phyloP scores from a whole-genome alignment of 2,113 vertebrate species.

The Taurulus bubalis region DNA sequence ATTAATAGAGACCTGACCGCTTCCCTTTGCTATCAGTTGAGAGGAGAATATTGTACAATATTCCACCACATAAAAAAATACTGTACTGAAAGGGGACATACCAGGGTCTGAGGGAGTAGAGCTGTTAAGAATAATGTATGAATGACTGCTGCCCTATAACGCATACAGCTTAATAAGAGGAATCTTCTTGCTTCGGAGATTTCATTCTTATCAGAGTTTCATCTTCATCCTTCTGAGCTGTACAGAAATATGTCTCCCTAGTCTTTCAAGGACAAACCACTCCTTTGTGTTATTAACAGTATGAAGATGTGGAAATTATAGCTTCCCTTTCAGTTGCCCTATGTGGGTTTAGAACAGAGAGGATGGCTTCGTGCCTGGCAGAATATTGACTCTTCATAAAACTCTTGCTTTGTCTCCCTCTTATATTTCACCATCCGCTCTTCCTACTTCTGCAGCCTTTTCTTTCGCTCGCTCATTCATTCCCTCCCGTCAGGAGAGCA shows the following conservation, averaged over 20 bases:
- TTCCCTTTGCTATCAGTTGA: no score
- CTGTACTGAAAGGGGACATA: not conserved
- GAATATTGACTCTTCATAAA: constrained; percentile 46
- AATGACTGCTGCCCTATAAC: not conserved
- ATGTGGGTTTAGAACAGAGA: constrained; percentile 24
- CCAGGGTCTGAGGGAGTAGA: not conserved
- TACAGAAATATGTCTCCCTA: not conserved
- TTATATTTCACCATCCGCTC: constrained; percentile 40
- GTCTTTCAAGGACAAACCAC: constrained; percentile 33
- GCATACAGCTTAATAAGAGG: not conserved
- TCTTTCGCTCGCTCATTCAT: constrained; percentile 20
- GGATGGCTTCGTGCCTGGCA: constrained; percentile 26
- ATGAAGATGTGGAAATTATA: constrained; percentile 26
- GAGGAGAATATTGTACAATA: not conserved
- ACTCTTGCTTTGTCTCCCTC: not conserved
- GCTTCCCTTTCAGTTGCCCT: constrained; percentile 33
- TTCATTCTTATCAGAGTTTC: constrained; percentile 1
- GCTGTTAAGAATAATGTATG: not conserved
- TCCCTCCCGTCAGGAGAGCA: constrained; percentile 19
- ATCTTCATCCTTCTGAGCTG: not conserved
- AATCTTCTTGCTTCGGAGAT: not conserved
- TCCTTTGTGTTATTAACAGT: constrained; percentile 34
- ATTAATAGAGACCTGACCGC: constrained; percentile 46
- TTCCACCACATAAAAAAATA: not conserved
- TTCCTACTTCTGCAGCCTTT: not conserved